Evolutionary conservation across 1,140 invertebrate species (phyloP).

Genomic region (Drosophila albomicans): DNA sequence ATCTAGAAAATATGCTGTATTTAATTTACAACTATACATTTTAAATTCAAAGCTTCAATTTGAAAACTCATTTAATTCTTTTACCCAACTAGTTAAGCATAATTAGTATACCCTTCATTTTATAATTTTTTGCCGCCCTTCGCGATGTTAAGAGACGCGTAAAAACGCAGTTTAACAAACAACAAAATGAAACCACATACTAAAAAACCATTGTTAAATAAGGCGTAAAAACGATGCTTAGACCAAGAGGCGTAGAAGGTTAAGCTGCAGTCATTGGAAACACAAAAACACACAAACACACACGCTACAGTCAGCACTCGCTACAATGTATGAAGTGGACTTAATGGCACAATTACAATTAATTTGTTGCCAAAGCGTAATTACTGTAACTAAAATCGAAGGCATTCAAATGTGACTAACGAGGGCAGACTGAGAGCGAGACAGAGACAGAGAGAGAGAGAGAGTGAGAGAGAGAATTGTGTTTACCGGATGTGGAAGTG

Average conservation of each 20-base stretch:
- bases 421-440: background rate
- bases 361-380: constrained; percentile 31
- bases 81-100: no score
- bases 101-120: no score
- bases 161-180: background rate
- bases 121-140: background rate
- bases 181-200: background rate
- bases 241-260: constrained; percentile 21
- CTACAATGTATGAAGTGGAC: constrained; percentile 1
- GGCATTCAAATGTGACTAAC: constrained; percentile 44
- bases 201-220: constrained; percentile 18
- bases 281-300: background rate
- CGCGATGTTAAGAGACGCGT: background rate
- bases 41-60: no score
- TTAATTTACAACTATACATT: no score
- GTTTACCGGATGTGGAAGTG: background rate
- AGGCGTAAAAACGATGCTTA: constrained; percentile 19
- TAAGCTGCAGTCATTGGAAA: background rate
- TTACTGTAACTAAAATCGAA: constrained; percentile 43
- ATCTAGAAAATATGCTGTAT: no score
- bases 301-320: constrained; percentile 11
- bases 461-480: background rate
- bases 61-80: no score
- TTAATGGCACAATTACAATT: constrained; percentile 1
- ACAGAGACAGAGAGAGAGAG: no score